These are phyloP conservation scores for Drepana arcuata DNA, from an alignment of 1,140 invertebrate genomes.

Conservation along the genomic window DNA sequence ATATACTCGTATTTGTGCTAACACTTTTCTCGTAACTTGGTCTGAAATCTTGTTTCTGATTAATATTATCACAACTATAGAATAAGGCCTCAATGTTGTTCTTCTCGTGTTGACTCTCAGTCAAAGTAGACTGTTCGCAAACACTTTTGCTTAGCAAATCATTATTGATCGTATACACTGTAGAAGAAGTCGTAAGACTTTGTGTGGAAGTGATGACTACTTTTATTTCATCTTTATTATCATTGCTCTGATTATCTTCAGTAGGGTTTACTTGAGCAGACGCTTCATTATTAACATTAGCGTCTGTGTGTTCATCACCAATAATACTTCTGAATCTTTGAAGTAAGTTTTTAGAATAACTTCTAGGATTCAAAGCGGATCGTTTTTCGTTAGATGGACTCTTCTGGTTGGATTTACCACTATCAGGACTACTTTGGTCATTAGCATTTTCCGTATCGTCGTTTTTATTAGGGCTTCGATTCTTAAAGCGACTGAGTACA, in stretches of 20 bases:
- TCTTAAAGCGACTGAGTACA: slow-evolving; percentile 63
- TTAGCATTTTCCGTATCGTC: slow-evolving; percentile 53
- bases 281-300: slow-evolving; percentile 42
- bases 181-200: slow-evolving; percentile 33
- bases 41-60: slow-evolving; percentile 28
- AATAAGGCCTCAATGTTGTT: slow-evolving; percentile 53
- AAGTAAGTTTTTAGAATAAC: slow-evolving; percentile 68
- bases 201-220: slow-evolving; percentile 52
- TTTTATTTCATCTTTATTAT: slow-evolving; percentile 43
- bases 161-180: slow-evolving; percentile 26
- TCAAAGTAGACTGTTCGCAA: slow-evolving; percentile 46
- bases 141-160: slow-evolving; percentile 59
- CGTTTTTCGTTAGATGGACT: slow-evolving; percentile 53
- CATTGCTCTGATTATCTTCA: slow-evolving; percentile 24
- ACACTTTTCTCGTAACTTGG: slow-evolving; percentile 53
- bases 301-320: slow-evolving; percentile 64
- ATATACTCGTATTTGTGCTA: slow-evolving; percentile 45
- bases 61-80: slow-evolving; percentile 64
- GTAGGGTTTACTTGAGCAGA: slow-evolving; percentile 6
- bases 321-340: slow-evolving; percentile 73
- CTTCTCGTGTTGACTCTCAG: slow-evolving; percentile 50
- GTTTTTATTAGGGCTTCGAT: slow-evolving; percentile 44
- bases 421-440: slow-evolving; percentile 40
- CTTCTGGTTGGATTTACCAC: slow-evolving; percentile 49
- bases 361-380: slow-evolving; percentile 60